phyloP scores from a whole-genome alignment of 2,888 invertebrate genomes.

The Eurois occulta region DNA sequence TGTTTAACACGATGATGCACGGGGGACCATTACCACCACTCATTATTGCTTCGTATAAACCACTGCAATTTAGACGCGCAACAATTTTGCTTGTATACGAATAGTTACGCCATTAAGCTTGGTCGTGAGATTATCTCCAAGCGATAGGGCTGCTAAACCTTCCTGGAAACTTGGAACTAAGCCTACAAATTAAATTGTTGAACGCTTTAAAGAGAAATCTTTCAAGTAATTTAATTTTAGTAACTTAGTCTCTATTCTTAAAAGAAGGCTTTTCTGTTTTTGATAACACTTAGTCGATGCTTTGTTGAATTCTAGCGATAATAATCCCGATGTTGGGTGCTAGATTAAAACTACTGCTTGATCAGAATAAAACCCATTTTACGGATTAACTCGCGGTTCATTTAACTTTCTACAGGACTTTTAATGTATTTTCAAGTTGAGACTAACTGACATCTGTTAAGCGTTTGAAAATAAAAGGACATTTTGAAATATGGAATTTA shows the following conservation, averaged over 20 bases:
- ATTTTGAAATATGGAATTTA: background rate
- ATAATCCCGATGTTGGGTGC: slow-evolving; percentile 6
- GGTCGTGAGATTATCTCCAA: slow-evolving; percentile 67
- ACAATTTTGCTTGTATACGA: slow-evolving; percentile 72
- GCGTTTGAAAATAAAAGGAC: slow-evolving; percentile 3
- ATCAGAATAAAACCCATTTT: slow-evolving; percentile 48
- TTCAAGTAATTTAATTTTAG: slow-evolving; percentile 24
- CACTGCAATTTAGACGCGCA: slow-evolving; percentile 75
- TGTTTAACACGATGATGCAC: slow-evolving; percentile 76
- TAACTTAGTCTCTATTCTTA: background rate
- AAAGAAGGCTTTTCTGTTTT: background rate
- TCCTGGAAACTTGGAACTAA: slow-evolving; percentile 16
- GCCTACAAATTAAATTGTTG: slow-evolving; percentile 32
- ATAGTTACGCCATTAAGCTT: slow-evolving; percentile 76
- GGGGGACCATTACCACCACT: slow-evolving; percentile 70
- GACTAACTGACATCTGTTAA: background rate
- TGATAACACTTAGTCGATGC: background rate
- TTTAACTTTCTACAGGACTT: slow-evolving; percentile 36
- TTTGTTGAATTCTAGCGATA: background rate
- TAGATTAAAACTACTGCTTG: slow-evolving; percentile 7
- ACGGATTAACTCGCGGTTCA: slow-evolving; percentile 38
- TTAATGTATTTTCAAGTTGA: background rate
- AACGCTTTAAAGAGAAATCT: slow-evolving; percentile 12
- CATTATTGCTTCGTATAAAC: slow-evolving; percentile 76
- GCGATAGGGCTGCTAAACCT: slow-evolving; percentile 54